phyloP scores from a whole-genome alignment of 2,113 vertebrate genomes.

The Ellobius talpinus region DNA sequence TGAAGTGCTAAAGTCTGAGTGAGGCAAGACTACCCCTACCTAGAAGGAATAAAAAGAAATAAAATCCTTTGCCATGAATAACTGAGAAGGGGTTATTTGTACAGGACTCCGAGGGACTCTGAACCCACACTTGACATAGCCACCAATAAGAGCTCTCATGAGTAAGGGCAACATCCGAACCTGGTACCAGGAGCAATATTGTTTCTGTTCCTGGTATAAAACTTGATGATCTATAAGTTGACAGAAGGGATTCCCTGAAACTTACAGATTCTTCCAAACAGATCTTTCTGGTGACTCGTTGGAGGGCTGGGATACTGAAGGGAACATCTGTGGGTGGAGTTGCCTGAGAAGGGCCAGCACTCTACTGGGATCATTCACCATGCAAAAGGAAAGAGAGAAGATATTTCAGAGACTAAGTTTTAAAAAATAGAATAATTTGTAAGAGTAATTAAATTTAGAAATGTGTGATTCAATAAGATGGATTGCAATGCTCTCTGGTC shows the following conservation, averaged over 20 bases:
- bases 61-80: background rate
- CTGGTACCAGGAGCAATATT: background rate
- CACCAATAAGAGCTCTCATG: background rate
- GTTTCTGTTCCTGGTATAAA: background rate
- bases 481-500: background rate
- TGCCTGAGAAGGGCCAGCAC: background rate
- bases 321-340: background rate
- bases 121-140: background rate
- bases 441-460: constrained; percentile 13
- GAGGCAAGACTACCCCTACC: background rate
- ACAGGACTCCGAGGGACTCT: background rate
- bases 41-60: background rate
- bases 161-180: background rate
- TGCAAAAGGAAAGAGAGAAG: background rate
- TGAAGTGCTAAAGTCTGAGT: background rate
- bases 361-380: background rate
- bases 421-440: background rate
- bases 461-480: background rate
- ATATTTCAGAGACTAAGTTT: background rate
- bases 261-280: background rate
- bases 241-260: background rate
- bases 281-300: background rate
- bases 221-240: background rate
- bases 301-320: background rate
- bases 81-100: background rate